phyloP scores from a whole-genome alignment of 92 coral and sea anemone genomes.

The Anthopleura xanthogrammica region DNA sequence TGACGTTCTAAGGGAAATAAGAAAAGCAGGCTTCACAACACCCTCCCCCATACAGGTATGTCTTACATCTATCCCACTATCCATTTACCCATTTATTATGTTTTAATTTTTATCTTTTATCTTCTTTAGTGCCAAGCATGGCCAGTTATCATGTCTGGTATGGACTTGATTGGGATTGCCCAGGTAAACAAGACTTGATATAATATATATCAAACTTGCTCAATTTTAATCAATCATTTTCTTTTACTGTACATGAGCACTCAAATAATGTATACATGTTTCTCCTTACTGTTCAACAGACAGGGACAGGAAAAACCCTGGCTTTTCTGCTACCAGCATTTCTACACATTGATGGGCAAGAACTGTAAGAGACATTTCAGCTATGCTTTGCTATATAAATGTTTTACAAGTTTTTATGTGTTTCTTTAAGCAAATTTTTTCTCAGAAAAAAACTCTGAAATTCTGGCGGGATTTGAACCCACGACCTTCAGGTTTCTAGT shows the following conservation, averaged over 20 bases:
- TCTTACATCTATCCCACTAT: neutral
- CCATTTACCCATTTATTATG: too few species aligned
- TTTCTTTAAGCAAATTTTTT: too few species aligned
- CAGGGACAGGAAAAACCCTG: slow-evolving; percentile 96
- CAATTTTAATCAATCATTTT: too few species aligned
- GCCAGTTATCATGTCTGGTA: slow-evolving; percentile 90
- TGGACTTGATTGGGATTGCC: slow-evolving; percentile 94
- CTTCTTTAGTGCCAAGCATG: slow-evolving; percentile 87
- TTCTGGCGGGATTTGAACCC: too few species aligned
- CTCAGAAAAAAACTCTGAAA: too few species aligned
- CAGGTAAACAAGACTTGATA: slow-evolving; percentile 55
- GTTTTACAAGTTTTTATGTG: too few species aligned
- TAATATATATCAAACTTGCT: too few species aligned
- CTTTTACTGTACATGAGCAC: too few species aligned
- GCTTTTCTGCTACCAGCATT: slow-evolving; percentile 94
- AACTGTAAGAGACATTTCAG: slow-evolving; percentile 48
- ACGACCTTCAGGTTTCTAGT: too few species aligned
- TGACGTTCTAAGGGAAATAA: slow-evolving; percentile 79
- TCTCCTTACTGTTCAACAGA: slow-evolving; percentile 44
- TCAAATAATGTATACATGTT: neutral
- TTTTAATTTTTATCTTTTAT: neutral
- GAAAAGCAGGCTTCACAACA: slow-evolving; percentile 75
- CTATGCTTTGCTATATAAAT: neutral
- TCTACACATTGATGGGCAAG: slow-evolving; percentile 91
- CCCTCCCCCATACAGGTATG: slow-evolving; percentile 95